Evolutionary conservation across 1,140 invertebrate genomes (phyloP).

Genomic region (Holotrichia oblita): DNA sequence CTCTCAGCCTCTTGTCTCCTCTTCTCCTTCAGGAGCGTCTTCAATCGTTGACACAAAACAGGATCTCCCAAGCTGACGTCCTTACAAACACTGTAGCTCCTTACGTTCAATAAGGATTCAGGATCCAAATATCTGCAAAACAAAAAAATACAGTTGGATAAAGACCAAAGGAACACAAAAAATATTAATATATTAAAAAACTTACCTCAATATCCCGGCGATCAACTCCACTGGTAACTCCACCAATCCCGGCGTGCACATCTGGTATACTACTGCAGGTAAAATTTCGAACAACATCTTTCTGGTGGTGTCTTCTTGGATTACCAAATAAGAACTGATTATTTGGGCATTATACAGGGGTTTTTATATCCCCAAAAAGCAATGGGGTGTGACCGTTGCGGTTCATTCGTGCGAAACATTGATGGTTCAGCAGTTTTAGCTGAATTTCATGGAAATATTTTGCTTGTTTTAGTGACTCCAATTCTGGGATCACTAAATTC

Average conservation of each 20-base stretch:
- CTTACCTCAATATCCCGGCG: background rate
- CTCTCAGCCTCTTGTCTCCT: background rate
- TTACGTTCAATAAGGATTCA: background rate
- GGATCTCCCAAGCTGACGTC: background rate
- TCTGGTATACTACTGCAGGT: background rate
- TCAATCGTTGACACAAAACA: background rate
- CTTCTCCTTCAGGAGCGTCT: background rate
- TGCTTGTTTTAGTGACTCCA: too few relatives aligned
- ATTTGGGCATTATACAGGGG: background rate
- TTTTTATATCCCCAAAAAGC: background rate
- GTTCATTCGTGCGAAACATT: background rate
- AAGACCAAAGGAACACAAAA: background rate
- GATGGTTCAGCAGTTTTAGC: background rate
- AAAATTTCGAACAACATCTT: slow-evolving; percentile 20
- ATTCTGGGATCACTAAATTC: too few relatives aligned
- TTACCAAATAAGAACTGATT: slow-evolving; percentile 7
- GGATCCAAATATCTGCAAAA: background rate
- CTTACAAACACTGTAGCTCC: background rate
- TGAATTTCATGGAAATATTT: too few relatives aligned
- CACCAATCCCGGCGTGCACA: background rate
- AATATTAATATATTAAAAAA: background rate
- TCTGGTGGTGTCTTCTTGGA: background rate
- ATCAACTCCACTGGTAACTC: slow-evolving; percentile 17
- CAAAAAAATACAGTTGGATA: background rate
- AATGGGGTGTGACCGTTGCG: background rate